phyloP scores from a whole-genome alignment of 1,140 invertebrate species.

The Brachionus paranguensis region DNA sequence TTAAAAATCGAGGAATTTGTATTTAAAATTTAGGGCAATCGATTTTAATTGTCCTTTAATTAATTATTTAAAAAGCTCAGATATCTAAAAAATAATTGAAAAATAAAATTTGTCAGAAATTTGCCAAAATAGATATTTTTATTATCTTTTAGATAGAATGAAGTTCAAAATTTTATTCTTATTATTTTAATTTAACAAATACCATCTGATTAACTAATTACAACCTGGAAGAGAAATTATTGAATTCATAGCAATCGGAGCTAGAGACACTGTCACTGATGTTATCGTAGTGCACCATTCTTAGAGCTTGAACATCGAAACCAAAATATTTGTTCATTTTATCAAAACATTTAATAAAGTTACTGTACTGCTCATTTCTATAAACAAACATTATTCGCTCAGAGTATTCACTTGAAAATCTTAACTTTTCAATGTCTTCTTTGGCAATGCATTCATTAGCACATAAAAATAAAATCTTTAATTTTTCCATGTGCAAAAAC shows the following conservation, averaged over 20 bases:
- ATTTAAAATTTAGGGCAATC: too few species aligned
- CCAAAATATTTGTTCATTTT: slow-evolving; percentile 6
- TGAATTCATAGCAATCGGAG: background rate
- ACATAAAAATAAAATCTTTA: background rate
- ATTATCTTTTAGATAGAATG: background rate
- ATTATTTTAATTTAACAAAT: background rate
- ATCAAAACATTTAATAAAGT: background rate
- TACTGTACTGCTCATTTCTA: background rate
- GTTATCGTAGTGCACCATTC: background rate
- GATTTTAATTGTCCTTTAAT: too few species aligned
- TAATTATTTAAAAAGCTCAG: too few species aligned
- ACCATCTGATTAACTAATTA: background rate
- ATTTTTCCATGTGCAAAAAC: background rate
- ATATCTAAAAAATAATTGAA: too few species aligned
- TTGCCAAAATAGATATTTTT: too few species aligned
- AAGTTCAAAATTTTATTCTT: background rate
- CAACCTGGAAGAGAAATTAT: background rate
- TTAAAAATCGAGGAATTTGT: too few species aligned
- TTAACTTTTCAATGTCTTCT: background rate
- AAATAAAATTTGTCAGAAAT: too few species aligned
- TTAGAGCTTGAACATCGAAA: background rate
- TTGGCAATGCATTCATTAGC: background rate
- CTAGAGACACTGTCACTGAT: background rate
- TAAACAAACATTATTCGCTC: background rate
- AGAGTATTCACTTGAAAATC: background rate